These are phyloP conservation scores for Papilio helenus DNA, from an alignment of 1,140 invertebrate species.

Conservation along the genomic window DNA sequence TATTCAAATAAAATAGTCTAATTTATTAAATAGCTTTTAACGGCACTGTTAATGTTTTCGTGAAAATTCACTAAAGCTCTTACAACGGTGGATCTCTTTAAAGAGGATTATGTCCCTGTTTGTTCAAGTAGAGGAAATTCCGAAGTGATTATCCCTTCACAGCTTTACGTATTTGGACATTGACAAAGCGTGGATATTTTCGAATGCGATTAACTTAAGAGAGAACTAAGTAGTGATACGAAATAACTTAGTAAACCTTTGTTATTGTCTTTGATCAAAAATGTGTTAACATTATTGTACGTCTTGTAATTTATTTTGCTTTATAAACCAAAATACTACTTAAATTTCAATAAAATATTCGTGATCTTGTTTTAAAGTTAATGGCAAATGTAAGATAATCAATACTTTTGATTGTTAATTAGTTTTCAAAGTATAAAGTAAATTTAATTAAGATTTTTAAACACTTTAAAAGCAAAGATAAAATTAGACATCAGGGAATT, in stretches of 20 bases:
- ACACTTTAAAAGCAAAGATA: neutral
- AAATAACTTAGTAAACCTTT: neutral
- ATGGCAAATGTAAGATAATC: no score
- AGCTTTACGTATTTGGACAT: neutral
- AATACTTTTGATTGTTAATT: neutral
- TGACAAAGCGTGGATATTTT: slow-evolving; percentile 1
- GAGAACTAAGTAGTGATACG: neutral
- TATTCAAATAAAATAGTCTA: no score
- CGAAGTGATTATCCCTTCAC: slow-evolving; percentile 13
- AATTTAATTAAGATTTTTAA: no score
- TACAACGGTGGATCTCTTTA: neutral
- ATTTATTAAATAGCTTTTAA: neutral
- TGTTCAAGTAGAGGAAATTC: slow-evolving; percentile 18
- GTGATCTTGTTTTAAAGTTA: no score
- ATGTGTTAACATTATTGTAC: no score
- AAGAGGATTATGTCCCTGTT: slow-evolving; percentile 18
- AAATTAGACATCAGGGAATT: slow-evolving; percentile 13
- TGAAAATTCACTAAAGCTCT: neutral
- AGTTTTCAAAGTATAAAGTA: neutral
- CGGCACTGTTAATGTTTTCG: neutral
- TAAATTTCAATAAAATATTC: no score
- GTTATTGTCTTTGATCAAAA: no score
- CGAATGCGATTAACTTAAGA: neutral
- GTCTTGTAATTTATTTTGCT: no score
- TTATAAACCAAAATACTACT: no score